Conservation (phyloP, 2,888 invertebrate genomes). For the Hesperia comma region DNA sequence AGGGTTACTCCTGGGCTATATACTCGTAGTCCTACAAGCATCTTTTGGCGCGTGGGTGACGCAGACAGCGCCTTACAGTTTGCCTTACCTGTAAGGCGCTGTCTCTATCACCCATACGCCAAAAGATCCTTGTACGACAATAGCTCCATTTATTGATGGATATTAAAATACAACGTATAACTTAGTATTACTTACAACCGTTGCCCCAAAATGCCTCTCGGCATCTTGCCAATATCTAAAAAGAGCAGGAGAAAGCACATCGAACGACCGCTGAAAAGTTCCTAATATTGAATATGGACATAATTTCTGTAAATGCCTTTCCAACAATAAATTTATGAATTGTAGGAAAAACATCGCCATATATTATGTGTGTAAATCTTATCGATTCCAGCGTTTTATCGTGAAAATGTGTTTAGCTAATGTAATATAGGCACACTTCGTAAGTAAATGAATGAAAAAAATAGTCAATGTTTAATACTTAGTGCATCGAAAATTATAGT, state of each 20-base stretch:
- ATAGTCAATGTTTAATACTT: too few relatives aligned
- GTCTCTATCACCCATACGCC: too few relatives aligned
- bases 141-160: neutral
- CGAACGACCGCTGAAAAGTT: slow-evolving; percentile 22
- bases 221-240: slow-evolving; percentile 18
- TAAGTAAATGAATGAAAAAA: too few relatives aligned
- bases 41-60: too few relatives aligned
- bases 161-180: neutral
- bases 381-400: slow-evolving; percentile 13
- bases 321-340: slow-evolving; percentile 26
- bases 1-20: too few relatives aligned
- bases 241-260: slow-evolving; percentile 8
- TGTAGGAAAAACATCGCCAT: slow-evolving; percentile 31
- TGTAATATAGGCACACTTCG: neutral
- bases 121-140: too few relatives aligned
- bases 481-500: too few relatives aligned
- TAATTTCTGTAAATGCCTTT: slow-evolving; percentile 18
- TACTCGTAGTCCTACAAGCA: too few relatives aligned
- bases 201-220: neutral
- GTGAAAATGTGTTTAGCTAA: slow-evolving; percentile 12
- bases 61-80: too few relatives aligned
- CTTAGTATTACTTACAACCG: neutral
- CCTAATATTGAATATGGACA: slow-evolving; percentile 3
- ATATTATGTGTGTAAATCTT: slow-evolving; percentile 29
- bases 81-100: too few relatives aligned